A percentile compares a stretch with the other conserved stretches of the same genome.
phyloP scores from a whole-genome alignment of 2,888 invertebrate genomes.

The Drosophila fungiperda region DNA sequence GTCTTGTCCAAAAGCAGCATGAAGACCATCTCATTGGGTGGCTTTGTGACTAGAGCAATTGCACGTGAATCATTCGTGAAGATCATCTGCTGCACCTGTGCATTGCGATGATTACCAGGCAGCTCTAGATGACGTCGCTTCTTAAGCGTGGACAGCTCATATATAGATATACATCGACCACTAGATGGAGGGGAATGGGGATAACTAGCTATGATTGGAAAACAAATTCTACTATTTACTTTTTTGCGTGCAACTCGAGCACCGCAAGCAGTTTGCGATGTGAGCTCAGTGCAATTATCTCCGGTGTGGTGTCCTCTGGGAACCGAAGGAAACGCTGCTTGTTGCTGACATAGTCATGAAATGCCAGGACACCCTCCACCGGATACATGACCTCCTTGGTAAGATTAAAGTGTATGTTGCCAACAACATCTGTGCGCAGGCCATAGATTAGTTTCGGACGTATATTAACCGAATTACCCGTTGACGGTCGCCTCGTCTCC shows the following conservation, averaged over 20 bases:
- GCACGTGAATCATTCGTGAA: constrained; percentile 93
- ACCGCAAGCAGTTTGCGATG: constrained; percentile 83
- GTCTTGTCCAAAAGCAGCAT: constrained; percentile 92
- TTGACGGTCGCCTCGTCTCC: constrained; percentile 42
- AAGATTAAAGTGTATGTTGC: constrained; percentile 90
- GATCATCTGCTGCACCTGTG: constrained; percentile 64
- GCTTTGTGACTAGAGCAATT: constrained; percentile 91
- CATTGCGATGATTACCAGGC: constrained; percentile 86
- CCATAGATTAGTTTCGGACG: constrained; percentile 84
- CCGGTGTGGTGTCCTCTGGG: constrained; percentile 79
- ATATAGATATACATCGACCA: constrained; percentile 85
- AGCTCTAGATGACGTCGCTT: constrained; percentile 89
- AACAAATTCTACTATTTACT: constrained; percentile 44
- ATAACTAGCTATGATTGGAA: background rate
- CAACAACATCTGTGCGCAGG: constrained; percentile 85
- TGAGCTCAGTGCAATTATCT: constrained; percentile 81
- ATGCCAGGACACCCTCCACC: constrained; percentile 90
- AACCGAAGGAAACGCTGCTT: constrained; percentile 89
- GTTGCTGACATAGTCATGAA: constrained; percentile 90
- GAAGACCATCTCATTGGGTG: constrained; percentile 89
- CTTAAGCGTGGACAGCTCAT: constrained; percentile 90
- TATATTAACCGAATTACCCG: constrained; percentile 72
- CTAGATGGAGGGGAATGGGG: constrained; percentile 22
- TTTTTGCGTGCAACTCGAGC: constrained; percentile 73
- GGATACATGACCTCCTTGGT: constrained; percentile 93